These are phyloP conservation scores for Rhizoglyphus robini DNA, from an alignment of 1,140 invertebrate genomes.

Conservation along the genomic window DNA sequence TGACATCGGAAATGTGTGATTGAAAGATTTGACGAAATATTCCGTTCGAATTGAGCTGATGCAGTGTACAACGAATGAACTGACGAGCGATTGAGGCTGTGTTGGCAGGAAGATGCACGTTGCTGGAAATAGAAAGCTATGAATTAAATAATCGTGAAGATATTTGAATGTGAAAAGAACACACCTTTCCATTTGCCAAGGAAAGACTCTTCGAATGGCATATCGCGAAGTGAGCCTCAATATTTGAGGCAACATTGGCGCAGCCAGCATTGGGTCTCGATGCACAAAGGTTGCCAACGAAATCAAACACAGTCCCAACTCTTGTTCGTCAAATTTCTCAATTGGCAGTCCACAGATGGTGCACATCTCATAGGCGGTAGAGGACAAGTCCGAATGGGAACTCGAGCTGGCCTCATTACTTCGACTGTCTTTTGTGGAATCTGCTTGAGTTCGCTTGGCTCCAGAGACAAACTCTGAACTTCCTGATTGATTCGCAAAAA, in stretches of 20 bases:
- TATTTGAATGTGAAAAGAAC: background rate
- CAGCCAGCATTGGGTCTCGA: slow-evolving; percentile 78
- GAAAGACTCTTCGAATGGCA: slow-evolving; percentile 33
- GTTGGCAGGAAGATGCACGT: slow-evolving; percentile 69
- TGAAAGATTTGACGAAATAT: slow-evolving; percentile 93
- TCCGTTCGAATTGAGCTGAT: slow-evolving; percentile 88
- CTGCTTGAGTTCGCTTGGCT: background rate
- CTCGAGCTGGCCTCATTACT: background rate
- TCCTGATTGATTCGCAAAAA: background rate
- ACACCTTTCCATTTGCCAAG: slow-evolving; percentile 75
- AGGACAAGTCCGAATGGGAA: background rate
- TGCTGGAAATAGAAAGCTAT: slow-evolving; percentile 33
- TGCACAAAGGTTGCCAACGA: slow-evolving; percentile 89
- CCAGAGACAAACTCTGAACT: background rate
- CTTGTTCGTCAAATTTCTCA: slow-evolving; percentile 94
- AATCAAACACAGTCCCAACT: slow-evolving; percentile 83
- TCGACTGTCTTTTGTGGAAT: background rate
- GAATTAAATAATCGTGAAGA: background rate
- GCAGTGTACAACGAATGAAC: slow-evolving; percentile 86
- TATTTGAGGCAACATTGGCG: slow-evolving; percentile 79
- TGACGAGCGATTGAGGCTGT: slow-evolving; percentile 87
- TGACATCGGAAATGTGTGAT: slow-evolving; percentile 60
- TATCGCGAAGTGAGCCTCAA: slow-evolving; percentile 72
- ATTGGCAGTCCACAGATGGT: slow-evolving; percentile 41
- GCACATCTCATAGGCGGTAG: slow-evolving; percentile 32